Evolutionary conservation across 2,113 vertebrate genomes (phyloP).

Genomic region (Tor tambroides): DNA sequence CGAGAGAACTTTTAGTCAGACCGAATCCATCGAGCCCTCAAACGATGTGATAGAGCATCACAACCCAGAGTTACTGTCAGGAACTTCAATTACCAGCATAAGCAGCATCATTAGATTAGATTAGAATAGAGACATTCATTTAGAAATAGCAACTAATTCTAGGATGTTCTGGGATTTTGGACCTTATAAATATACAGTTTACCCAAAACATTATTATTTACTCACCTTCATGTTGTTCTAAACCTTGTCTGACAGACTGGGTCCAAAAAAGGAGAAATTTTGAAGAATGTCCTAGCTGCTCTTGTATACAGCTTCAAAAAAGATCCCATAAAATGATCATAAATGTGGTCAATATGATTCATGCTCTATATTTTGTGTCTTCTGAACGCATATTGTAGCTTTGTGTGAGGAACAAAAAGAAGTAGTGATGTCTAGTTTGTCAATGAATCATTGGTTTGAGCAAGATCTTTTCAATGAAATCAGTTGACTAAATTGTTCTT

Average conservation of each 20-base stretch:
- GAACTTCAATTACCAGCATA: constrained; percentile 49
- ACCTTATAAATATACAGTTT: background rate
- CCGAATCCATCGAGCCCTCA: constrained; percentile 25
- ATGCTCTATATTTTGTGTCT: too few relatives aligned
- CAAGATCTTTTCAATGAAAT: background rate
- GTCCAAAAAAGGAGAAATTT: background rate
- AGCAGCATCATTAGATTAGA: constrained; percentile 39
- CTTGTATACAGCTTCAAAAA: background rate
- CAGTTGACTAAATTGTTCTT: background rate
- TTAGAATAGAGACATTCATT: background rate
- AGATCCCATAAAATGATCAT: background rate
- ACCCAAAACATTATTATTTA: too few relatives aligned
- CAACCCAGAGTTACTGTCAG: constrained; percentile 20
- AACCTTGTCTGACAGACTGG: background rate
- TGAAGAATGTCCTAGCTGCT: background rate
- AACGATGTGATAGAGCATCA: constrained; percentile 23
- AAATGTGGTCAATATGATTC: background rate
- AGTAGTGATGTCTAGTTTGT: background rate
- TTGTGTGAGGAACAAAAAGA: background rate
- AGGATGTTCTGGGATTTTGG: background rate
- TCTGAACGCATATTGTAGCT: background rate
- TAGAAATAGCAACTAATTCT: background rate
- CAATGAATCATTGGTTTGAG: background rate
- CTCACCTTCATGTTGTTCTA: background rate
- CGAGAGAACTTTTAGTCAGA: constrained; percentile 59